phyloP scores from a whole-genome alignment of 2,888 invertebrate genomes.

The Brachylomia viminalis region DNA sequence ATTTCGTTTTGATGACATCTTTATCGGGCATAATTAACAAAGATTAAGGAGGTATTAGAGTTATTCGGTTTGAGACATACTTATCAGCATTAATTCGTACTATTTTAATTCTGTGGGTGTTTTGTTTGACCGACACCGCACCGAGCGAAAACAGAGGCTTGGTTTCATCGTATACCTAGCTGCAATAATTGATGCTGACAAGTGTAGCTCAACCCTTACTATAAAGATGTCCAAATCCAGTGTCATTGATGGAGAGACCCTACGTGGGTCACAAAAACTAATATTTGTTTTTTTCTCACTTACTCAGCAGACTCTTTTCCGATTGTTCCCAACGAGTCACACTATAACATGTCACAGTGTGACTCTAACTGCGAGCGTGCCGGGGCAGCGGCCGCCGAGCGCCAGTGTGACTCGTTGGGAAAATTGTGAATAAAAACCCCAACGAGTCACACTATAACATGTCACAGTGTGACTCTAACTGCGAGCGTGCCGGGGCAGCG shows the following conservation, averaged over 20 bases:
- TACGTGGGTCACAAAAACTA: slow-evolving; percentile 6
- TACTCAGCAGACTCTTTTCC: not conserved
- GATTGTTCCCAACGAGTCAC: too few relatives aligned
- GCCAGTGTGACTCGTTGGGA: too few relatives aligned
- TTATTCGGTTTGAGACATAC: not conserved
- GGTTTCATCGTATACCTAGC: not conserved
- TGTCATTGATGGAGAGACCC: slow-evolving; percentile 19
- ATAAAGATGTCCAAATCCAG: not conserved
- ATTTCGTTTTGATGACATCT: not conserved
- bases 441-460: too few relatives aligned
- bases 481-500: too few relatives aligned
- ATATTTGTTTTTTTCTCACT: not conserved
- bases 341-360: too few relatives aligned
- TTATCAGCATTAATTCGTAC: not conserved
- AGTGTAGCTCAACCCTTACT: not conserved
- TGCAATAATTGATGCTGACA: not conserved
- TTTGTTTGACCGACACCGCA: too few relatives aligned
- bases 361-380: too few relatives aligned
- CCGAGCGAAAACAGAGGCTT: not conserved
- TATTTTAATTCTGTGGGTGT: not conserved
- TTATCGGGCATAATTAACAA: not conserved
- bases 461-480: too few relatives aligned
- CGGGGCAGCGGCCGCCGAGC: too few relatives aligned
- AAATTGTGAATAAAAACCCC: too few relatives aligned
- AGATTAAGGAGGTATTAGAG: slow-evolving; percentile 1